A percentile compares a stretch with the other conserved stretches of the same genome.
phyloP scores from a whole-genome alignment of 2,113 vertebrate species.

The Suncus etruscus region DNA sequence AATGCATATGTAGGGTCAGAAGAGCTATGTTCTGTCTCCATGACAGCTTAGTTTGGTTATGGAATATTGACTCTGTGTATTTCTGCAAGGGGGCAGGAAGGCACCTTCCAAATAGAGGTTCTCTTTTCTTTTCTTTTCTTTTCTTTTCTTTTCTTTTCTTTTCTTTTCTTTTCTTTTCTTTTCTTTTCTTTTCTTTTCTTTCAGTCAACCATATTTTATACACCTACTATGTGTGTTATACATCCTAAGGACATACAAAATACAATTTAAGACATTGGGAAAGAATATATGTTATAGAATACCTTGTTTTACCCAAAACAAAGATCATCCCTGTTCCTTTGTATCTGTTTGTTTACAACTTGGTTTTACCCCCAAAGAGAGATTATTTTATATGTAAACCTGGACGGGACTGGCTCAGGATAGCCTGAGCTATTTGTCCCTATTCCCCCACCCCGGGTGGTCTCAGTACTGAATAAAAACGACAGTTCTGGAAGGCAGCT shows the following conservation, averaged over 20 bases:
- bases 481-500: too few relatives aligned
- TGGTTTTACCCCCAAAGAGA: too few relatives aligned
- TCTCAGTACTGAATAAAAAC: too few relatives aligned
- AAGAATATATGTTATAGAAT: background rate
- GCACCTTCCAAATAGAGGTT: background rate
- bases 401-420: too few relatives aligned
- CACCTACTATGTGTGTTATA: background rate
- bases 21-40: background rate
- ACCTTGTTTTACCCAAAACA: too few relatives aligned
- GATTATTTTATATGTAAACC: too few relatives aligned
- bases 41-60: conserved; percentile 48
- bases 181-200: background rate
- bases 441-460: too few relatives aligned
- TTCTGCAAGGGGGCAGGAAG: conserved; percentile 49
- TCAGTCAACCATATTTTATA: background rate
- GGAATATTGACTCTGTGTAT: conserved; percentile 50
- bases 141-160: background rate
- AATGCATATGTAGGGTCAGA: conserved; percentile 60
- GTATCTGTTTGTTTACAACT: too few relatives aligned
- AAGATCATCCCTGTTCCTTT: too few relatives aligned
- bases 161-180: background rate
- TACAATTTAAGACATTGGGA: background rate
- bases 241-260: background rate
- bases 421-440: too few relatives aligned
- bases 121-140: background rate